phyloP scores from a whole-genome alignment of 2,888 invertebrate genomes.

The Spilosoma lubricipeda region DNA sequence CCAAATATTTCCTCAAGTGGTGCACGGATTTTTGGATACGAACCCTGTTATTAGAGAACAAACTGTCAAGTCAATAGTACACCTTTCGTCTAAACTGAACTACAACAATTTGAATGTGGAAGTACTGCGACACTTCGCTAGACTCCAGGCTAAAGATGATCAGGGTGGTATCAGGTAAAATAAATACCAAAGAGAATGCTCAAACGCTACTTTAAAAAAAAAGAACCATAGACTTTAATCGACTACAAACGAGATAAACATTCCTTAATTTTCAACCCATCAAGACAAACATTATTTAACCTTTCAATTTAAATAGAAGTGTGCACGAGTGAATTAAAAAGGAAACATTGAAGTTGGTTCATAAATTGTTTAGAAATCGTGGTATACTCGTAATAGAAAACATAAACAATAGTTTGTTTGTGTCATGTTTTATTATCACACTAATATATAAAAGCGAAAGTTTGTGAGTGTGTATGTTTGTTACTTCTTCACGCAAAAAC shows the following conservation, averaged over 20 bases:
- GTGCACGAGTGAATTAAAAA: background rate
- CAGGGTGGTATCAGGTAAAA: conserved; percentile 92
- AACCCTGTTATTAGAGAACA: conserved; percentile 98
- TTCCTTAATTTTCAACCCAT: background rate
- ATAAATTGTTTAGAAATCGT: background rate
- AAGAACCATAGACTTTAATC: background rate
- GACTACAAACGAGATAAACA: background rate
- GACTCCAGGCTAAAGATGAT: conserved; percentile 97
- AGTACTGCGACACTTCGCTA: conserved; percentile 97
- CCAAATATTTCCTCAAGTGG: conserved; percentile 97
- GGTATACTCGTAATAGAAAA: too few species aligned
- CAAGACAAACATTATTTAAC: background rate
- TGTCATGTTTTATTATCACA: background rate
- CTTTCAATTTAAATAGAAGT: background rate
- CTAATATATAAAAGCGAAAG: too few species aligned
- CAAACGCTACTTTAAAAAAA: background rate
- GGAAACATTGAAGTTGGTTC: background rate
- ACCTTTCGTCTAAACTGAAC: conserved; percentile 97
- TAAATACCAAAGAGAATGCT: background rate
- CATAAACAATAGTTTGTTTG: background rate
- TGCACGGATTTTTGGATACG: conserved; percentile 98
- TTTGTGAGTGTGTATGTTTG: too few species aligned
- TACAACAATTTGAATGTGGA: conserved; percentile 99
- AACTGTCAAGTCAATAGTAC: conserved; percentile 98
- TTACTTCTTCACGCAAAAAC: too few species aligned